Percentiles rank a stretch among this genome's conserved stretches.
Evolutionary conservation across 1,140 invertebrate genomes (phyloP).

Genomic region (Dinoponera quadriceps): DNA sequence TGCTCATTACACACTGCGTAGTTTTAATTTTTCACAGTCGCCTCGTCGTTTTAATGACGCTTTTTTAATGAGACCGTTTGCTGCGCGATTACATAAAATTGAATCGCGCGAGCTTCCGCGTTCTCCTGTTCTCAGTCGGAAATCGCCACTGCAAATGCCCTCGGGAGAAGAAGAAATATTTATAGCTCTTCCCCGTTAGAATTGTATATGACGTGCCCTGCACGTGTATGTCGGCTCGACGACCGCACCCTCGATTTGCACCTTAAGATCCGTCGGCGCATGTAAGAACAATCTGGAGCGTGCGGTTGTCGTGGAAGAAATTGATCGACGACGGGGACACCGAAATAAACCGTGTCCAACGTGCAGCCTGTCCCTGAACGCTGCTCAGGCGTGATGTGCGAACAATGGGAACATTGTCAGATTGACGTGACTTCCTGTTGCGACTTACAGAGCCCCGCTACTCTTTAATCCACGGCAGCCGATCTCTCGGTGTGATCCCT

Average conservation of each 20-base stretch:
- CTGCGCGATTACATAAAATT: background rate
- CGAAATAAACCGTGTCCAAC: slow-evolving; percentile 61
- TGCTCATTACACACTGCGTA: slow-evolving; percentile 33
- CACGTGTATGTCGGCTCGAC: background rate
- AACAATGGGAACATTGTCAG: slow-evolving; percentile 70
- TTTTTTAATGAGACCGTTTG: background rate
- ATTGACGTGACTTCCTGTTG: slow-evolving; percentile 68
- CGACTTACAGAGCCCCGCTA: slow-evolving; percentile 41
- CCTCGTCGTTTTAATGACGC: background rate
- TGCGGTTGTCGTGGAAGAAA: background rate
- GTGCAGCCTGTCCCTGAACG: slow-evolving; percentile 56
- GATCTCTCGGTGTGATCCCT: slow-evolving; percentile 8
- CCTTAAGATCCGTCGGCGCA: background rate
- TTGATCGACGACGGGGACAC: slow-evolving; percentile 3
- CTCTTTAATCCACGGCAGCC: slow-evolving; percentile 53
- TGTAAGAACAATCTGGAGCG: slow-evolving; percentile 22
- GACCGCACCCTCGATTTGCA: background rate
- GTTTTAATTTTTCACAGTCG: slow-evolving; percentile 6
- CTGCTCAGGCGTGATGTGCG: slow-evolving; percentile 65
- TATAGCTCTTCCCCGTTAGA: no score
- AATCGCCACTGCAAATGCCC: no score
- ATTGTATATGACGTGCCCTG: background rate
- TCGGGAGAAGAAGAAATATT: no score
- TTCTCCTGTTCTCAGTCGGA: no score
- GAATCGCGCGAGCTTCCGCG: no score